Evolutionary conservation across 2,888 invertebrate genomes (phyloP), one percentile per base, ranked within the genome.

Genomic region (Adelognathus sp.): DNA sequence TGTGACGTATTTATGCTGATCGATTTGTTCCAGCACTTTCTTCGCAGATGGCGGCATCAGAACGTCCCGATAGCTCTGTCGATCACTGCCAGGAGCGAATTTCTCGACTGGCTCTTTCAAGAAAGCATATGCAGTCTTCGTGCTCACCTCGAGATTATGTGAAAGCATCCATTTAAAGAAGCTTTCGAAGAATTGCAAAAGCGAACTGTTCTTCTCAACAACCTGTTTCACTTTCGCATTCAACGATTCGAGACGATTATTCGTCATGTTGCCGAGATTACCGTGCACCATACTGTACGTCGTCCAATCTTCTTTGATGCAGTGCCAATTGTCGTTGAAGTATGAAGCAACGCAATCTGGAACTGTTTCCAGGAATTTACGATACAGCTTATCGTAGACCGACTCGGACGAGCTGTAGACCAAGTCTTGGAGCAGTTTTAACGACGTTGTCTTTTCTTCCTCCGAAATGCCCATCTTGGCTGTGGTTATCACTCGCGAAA

Each of bases 281-380:
- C 70, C 41, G 14, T 33, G 3, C 11, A 33, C 33, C 81, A 81
- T 81, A 9, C 67, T 56, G 46, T 73, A 81, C 3, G 27, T 21
- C 6, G 79, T 78, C 81, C 83, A 84, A 33, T 83, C 67, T n/a
- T 74, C n/a, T 44, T 66, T 41, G 9, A 81, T 84, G 18, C 21
- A 0, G 46, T 84, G 78, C 82, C 81, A 84, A 71, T 81, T 82
- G n/a, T 52, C 29, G 41, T 84, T 44, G 39, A 76, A 83, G 66
- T 84, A 83, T 1, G 66, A 6, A 1, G 54, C 0, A 1, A 82
- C 77, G 14, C 9, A 11, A 5, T 11, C 14, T 39, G 82, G 81
- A 2, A 60, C 75, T 5, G 52, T 1, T 0, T 50, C 3, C 21
- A 36, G 52, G 21, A 81, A 80, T 63, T 76, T 7, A 0, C 31